Evolutionary conservation across 1,140 invertebrate species (phyloP).

Genomic region (Drosophila teissieri): DNA sequence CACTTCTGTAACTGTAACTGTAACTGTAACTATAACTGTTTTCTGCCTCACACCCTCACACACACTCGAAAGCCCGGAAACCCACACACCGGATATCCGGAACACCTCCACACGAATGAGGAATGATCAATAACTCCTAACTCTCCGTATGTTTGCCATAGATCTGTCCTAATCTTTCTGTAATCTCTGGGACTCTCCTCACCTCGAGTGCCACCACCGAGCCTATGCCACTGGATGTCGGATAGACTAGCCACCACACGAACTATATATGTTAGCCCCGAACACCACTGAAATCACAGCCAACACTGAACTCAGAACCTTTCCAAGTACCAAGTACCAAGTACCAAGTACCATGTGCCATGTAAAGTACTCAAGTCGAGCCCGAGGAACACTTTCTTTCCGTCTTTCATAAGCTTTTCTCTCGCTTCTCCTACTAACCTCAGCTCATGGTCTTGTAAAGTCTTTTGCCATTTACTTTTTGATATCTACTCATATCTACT

Average conservation of each 20-base stretch:
- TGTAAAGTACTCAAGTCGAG: conserved; percentile 32
- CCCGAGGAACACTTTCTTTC: conserved; percentile 21
- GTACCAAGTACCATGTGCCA: conserved; percentile 16
- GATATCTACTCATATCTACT: no score
- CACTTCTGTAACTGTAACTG: conserved; percentile 27
- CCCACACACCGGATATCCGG: conserved; percentile 5
- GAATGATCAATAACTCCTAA: conserved; percentile 67
- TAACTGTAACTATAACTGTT: conserved; percentile 30
- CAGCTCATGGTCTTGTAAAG: conserved; percentile 37
- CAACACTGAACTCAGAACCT: conserved; percentile 26
- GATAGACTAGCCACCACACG: conserved; percentile 62
- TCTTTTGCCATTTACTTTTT: conserved; percentile 34
- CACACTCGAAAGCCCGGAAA: conserved; percentile 1
- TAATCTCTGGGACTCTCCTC: conserved; percentile 58
- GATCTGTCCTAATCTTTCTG: conserved; percentile 54
- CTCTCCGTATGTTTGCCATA: conserved; percentile 73
- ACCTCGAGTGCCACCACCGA: conserved; percentile 46
- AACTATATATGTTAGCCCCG: conserved; percentile 33
- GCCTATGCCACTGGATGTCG: conserved; percentile 67
- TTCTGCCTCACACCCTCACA: conserved; percentile 5
- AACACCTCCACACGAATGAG: conserved; percentile 50
- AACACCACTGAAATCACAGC: conserved; percentile 19
- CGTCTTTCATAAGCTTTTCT: conserved; percentile 22
- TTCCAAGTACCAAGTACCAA: conserved; percentile 26
- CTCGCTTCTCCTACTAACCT: conserved; percentile 42